Evolutionary conservation across 2,888 invertebrate species (phyloP), one percentile per base, ranked within the genome.

Genomic region (Drosophila mercatorum): DNA sequence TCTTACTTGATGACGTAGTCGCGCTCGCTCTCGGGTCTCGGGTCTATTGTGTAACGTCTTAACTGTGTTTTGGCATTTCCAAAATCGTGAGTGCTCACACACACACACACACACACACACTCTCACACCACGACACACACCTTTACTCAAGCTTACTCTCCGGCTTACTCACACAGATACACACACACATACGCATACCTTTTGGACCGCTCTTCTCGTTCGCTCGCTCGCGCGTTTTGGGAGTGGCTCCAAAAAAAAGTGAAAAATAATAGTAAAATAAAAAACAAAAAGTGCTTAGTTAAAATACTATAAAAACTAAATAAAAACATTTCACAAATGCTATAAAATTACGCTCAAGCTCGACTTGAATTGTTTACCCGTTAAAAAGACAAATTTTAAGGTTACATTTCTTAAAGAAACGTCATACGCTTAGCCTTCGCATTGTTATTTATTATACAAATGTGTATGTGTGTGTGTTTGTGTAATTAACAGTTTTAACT

Each of bases 11-110:
- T 88, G 84, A 88, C 88, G 84, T 85, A 81, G 85, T 88, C 83
- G 52, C 44, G 44, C 47, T 49, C 46, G 58, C 46, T 40, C 46
- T 31, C 31, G 31, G 31, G 5, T 31, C 31, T 34, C 56, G 56
- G 44, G 51, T 59, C 43, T 71, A 84, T 85, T 85, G 84, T 85
- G 86, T 88, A 87, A 88, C 81, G 81, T 78, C 83, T 88, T 88
- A 83, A 73, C 81, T 81, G 81, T 80, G 86, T 77, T 85, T 88
- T 88, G 88, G 88, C 85, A 85, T 88, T 88, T 88, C 64, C 72
- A 85, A 88, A 84, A 71, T 62, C 52, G 68, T 74, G 68, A 56
- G 65, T 76, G 66, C 69, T 68, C 73, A 68, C 53, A 65, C 53
- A 53, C 53, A 49, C n/a, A 46, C 57, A 26, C 26, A 28, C 7